Evolutionary conservation across 2,113 vertebrate genomes (phyloP).

Genomic region (Uropsilus gracilis): DNA sequence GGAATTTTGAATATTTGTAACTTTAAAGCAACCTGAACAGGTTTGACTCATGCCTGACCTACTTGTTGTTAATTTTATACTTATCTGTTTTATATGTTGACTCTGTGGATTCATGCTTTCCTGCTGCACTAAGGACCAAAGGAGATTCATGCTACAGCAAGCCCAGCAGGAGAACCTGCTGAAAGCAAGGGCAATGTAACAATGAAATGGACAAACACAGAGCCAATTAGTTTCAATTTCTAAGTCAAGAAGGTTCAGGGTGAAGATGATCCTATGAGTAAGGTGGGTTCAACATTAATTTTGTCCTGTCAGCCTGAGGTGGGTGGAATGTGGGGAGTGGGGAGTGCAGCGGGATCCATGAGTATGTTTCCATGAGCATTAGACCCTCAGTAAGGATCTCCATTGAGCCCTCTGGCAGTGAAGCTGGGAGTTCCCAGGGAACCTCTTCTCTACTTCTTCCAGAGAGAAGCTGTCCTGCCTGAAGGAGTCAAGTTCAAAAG

Average conservation of each 20-base stretch:
- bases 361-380: neutral
- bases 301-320: neutral
- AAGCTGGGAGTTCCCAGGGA: neutral
- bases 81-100: neutral
- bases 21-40: neutral
- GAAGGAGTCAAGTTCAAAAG: neutral
- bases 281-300: neutral
- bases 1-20: neutral
- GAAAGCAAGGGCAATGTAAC: neutral
- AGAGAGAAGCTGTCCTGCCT: neutral
- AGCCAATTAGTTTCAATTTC: neutral
- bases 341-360: neutral
- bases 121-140: neutral
- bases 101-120: neutral
- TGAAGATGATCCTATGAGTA: accelerated
- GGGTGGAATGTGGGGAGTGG: too few species aligned
- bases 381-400: neutral
- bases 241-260: neutral
- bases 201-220: neutral
- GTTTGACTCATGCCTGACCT: neutral
- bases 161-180: neutral
- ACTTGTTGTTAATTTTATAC: neutral
- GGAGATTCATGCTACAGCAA: accelerated
- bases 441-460: neutral
- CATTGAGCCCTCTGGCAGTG: neutral